phyloP scores from a whole-genome alignment of 2,113 vertebrate genomes.

The Oenanthe melanoleuca region DNA sequence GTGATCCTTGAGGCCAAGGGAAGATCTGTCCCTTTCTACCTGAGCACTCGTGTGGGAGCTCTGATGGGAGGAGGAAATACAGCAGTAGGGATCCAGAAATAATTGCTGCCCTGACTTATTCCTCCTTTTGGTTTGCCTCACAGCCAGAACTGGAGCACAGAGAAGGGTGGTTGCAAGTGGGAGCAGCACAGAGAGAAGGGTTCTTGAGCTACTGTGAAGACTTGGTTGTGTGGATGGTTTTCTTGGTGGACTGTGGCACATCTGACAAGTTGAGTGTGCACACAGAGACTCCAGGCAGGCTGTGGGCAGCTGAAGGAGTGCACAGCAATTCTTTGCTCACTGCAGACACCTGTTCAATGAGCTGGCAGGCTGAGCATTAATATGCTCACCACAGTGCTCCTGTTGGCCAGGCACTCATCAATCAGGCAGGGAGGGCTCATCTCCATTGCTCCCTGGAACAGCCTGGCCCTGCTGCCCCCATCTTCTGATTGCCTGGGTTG shows the following conservation, averaged over 20 bases:
- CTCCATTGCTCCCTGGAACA: neutral
- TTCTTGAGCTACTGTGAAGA: neutral
- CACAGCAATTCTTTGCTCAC: neutral
- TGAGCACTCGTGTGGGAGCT: neutral
- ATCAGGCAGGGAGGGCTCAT: neutral
- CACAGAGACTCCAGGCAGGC: neutral
- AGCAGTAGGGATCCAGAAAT: neutral
- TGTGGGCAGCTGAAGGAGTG: neutral
- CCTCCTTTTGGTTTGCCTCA: neutral
- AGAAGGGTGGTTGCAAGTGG: neutral
- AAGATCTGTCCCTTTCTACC: neutral
- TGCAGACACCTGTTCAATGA: neutral
- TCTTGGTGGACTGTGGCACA: neutral
- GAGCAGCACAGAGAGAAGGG: neutral
- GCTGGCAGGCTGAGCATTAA: neutral
- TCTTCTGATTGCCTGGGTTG: neutral
- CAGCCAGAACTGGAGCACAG: neutral
- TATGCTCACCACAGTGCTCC: neutral
- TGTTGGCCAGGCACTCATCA: neutral
- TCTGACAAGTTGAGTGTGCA: neutral
- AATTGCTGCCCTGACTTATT: neutral
- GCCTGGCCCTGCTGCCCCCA: neutral
- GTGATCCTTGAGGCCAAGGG: neutral
- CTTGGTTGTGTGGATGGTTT: neutral
- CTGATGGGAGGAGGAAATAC: neutral